A percentile compares a stretch with the other conserved stretches of the same genome.
phyloP scores from a whole-genome alignment of 2,113 vertebrate genomes.

The Phyllopteryx taeniolatus region DNA sequence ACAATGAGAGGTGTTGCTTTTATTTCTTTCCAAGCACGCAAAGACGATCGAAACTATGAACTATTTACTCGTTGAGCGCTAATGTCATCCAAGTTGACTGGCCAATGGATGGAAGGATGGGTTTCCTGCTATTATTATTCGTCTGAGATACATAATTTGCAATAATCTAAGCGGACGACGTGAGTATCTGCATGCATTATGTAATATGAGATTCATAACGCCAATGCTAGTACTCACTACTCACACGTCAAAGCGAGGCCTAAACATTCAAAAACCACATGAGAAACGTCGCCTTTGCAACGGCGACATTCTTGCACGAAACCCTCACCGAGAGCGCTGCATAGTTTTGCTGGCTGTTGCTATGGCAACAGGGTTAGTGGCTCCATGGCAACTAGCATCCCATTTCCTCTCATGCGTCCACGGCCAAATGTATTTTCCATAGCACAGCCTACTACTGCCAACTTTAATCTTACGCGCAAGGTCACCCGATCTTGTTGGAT shows the following conservation, averaged over 20 bases:
- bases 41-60: no score
- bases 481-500: neutral
- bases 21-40: accelerated
- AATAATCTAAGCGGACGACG: no score
- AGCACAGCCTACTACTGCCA: neutral
- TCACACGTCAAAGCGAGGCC: neutral
- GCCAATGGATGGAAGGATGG: no score
- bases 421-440: slow-evolving; percentile 19
- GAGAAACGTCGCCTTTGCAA: neutral
- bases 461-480: neutral
- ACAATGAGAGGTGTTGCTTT: no score
- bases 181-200: no score
- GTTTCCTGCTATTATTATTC: no score
- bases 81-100: no score
- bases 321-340: slow-evolving; percentile 6
- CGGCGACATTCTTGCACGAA: slow-evolving; percentile 28
- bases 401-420: slow-evolving; percentile 19
- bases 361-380: slow-evolving; percentile 62
- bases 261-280: neutral
- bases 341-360: slow-evolving; percentile 55
- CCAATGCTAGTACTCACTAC: neutral
- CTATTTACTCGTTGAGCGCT: no score
- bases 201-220: neutral
- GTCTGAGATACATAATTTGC: no score
- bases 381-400: slow-evolving; percentile 63